Evolutionary conservation across 2,888 invertebrate genomes (phyloP).

Genomic region (Creontiades dilutus): DNA sequence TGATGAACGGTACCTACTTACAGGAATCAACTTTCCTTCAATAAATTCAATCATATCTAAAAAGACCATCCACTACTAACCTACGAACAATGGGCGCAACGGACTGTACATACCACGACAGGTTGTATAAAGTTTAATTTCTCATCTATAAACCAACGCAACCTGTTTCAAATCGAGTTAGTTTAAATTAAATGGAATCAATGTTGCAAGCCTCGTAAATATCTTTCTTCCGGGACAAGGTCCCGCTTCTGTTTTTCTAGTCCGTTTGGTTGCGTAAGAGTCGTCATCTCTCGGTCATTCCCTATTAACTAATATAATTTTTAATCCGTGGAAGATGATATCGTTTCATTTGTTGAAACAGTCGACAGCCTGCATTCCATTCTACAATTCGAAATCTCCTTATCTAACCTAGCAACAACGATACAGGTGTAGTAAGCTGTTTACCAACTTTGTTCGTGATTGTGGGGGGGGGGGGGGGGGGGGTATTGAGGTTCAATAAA

Average conservation of each 20-base stretch:
- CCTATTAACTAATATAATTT: neutral
- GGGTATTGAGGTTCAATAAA: no score
- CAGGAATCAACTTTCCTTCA: no score
- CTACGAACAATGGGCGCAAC: neutral
- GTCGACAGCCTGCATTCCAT: neutral
- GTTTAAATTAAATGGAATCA: neutral
- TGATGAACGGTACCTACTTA: no score
- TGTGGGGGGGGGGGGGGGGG: no score
- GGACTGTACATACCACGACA: neutral
- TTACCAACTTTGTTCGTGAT: no score
- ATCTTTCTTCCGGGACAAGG: neutral
- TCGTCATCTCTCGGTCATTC: neutral
- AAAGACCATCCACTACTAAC: no score
- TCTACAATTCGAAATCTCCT: no score
- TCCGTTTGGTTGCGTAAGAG: neutral
- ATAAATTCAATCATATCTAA: no score
- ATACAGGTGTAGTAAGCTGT: no score
- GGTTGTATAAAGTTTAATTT: neutral
- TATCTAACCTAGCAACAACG: no score
- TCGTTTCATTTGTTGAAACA: neutral
- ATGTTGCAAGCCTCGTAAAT: neutral
- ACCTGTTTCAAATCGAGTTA: neutral
- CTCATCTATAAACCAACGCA: neutral
- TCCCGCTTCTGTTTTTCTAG: slow-evolving; percentile 16
- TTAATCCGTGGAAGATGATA: neutral